phyloP scores from a whole-genome alignment of 2,113 vertebrate genomes.

The Pungitius pungitius region DNA sequence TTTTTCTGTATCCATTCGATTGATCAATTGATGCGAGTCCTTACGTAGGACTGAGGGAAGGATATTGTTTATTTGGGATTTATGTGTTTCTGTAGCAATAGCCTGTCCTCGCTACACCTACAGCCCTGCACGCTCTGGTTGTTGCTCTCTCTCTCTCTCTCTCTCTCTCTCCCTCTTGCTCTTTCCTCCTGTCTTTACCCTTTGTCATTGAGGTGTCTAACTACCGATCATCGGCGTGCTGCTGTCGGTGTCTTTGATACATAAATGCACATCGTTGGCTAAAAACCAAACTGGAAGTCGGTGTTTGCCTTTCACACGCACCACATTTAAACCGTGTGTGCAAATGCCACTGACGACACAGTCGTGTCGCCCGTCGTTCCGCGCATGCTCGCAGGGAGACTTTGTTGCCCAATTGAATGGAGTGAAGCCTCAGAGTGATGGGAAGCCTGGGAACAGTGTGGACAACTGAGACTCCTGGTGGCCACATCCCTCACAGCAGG shows the following conservation, averaged over 20 bases:
- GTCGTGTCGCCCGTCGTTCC: conserved; percentile 23
- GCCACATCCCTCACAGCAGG: conserved; percentile 46
- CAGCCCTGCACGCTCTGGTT: conserved; percentile 2
- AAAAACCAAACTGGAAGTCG: background rate
- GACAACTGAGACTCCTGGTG: conserved; percentile 62
- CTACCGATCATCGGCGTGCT: background rate
- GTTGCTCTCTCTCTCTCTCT: background rate
- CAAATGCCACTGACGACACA: conserved; percentile 10
- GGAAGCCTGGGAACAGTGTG: conserved; percentile 65
- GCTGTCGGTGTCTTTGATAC: background rate
- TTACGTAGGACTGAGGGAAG: conserved; percentile 19
- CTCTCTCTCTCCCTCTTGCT: background rate
- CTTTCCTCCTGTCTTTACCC: background rate
- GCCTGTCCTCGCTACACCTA: conserved; percentile 33
- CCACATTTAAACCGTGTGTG: conserved; percentile 14
- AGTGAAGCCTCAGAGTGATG: conserved; percentile 72
- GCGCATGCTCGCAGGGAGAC: conserved; percentile 46
- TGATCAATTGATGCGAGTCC: background rate
- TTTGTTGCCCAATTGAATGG: conserved; percentile 54
- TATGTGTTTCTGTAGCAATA: conserved; percentile 35
- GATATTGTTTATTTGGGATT: conserved; percentile 29
- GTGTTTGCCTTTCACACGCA: background rate
- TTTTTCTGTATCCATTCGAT: background rate
- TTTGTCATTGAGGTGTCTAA: background rate
- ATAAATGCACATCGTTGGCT: background rate